phyloP scores from a whole-genome alignment of 2,888 invertebrate species.

The Drosophila parthenogenetica region DNA sequence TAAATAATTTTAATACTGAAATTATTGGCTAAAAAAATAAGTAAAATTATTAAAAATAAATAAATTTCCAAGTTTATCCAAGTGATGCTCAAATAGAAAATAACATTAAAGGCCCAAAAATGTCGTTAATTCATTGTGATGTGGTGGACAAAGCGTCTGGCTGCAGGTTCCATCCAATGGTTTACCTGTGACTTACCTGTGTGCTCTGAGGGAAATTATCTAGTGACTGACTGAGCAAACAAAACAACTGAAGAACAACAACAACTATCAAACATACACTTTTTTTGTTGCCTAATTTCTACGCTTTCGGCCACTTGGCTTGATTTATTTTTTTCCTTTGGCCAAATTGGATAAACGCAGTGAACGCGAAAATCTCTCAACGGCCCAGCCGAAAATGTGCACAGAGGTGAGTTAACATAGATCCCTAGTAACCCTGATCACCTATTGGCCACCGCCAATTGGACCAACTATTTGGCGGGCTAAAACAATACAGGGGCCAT shows the following conservation, averaged over 20 bases:
- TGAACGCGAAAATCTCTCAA: slow-evolving; percentile 48
- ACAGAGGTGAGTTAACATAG: slow-evolving; percentile 66
- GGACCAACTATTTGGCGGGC: slow-evolving; percentile 56
- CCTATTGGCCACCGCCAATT: slow-evolving; percentile 37
- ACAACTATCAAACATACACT: slow-evolving; percentile 10
- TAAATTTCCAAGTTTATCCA: slow-evolving; percentile 19
- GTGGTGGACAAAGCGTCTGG: slow-evolving; percentile 57
- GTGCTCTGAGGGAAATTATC: slow-evolving; percentile 34
- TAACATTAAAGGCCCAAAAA: slow-evolving; percentile 37
- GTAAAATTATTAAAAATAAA: slow-evolving; percentile 22
- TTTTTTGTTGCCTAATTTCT: slow-evolving; percentile 15
- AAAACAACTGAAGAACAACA: slow-evolving; percentile 8
- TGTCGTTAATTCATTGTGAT: slow-evolving; percentile 67
- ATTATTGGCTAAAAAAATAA: slow-evolving; percentile 41
- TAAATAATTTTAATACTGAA: slow-evolving; percentile 20
- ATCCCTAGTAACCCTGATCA: slow-evolving; percentile 15
- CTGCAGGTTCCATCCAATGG: slow-evolving; percentile 57
- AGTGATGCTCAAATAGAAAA: slow-evolving; percentile 37
- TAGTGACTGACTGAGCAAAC: slow-evolving; percentile 49
- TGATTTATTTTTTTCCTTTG: slow-evolving; percentile 27
- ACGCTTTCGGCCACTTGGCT: slow-evolving; percentile 33
- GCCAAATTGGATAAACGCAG: slow-evolving; percentile 71
- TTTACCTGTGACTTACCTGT: slow-evolving; percentile 54
- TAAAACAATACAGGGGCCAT: neutral
- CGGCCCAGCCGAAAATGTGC: slow-evolving; percentile 78